These are phyloP conservation scores for Pachypeltis micranthus DNA, from an alignment of 1,140 invertebrate genomes.

Conservation along the genomic window DNA sequence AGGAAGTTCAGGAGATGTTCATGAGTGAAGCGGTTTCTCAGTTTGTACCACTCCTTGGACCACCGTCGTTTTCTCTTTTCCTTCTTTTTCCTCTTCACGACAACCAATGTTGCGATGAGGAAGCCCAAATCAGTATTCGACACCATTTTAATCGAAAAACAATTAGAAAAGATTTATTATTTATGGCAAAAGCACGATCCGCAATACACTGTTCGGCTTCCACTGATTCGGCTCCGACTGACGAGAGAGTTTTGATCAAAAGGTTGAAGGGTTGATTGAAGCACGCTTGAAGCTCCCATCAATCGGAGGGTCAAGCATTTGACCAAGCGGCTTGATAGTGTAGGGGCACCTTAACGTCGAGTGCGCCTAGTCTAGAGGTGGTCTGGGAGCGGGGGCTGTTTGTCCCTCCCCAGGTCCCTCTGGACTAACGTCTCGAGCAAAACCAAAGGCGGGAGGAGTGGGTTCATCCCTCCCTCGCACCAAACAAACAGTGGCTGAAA, in stretches of 20 bases:
- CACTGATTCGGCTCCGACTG: slow-evolving; percentile 7
- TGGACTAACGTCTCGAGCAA: too few relatives aligned
- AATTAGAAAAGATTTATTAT: too few relatives aligned
- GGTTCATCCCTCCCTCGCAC: too few relatives aligned
- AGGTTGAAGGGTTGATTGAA: slow-evolving; percentile 10
- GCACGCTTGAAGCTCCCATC: slow-evolving; percentile 8
- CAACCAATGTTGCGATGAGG: background rate
- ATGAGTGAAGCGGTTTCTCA: slow-evolving; percentile 3
- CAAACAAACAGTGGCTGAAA: too few relatives aligned
- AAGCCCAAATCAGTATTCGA: background rate
- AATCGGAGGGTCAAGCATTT: slow-evolving; percentile 6
- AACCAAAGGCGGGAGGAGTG: too few relatives aligned
- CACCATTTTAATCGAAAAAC: background rate
- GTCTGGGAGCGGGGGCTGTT: too few relatives aligned
- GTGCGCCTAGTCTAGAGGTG: too few relatives aligned
- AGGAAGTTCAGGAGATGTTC: background rate
- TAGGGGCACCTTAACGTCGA: background rate
- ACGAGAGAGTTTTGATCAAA: slow-evolving; percentile 7
- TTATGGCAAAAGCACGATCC: background rate
- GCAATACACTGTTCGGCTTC: background rate
- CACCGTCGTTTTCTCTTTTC: background rate
- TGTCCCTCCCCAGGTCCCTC: too few relatives aligned
- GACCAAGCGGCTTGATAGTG: slow-evolving; percentile 12
- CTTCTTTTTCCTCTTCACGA: background rate
- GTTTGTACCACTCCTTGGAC: slow-evolving; percentile 6